phyloP scores from a whole-genome alignment of 1,140 invertebrate genomes.

The Monomorium pharaonis region DNA sequence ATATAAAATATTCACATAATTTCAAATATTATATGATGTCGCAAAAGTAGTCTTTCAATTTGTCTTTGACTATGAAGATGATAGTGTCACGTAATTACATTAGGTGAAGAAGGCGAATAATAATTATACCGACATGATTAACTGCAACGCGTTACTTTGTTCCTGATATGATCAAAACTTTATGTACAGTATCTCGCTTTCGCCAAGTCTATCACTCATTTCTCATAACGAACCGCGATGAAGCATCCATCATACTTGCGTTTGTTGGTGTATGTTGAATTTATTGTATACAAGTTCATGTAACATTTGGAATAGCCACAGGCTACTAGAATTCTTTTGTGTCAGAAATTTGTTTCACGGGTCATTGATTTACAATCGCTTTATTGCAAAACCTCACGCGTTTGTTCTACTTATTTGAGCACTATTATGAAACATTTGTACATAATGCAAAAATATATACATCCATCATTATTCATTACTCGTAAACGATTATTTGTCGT shows the following conservation, averaged over 20 bases:
- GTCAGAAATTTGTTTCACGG: constrained; percentile 10
- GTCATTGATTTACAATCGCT: constrained; percentile 58
- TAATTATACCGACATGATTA: constrained; percentile 40
- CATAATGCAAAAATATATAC: not conserved
- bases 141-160: constrained; percentile 47
- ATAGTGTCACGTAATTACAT: constrained; percentile 3
- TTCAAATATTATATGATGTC: not conserved
- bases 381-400: not conserved
- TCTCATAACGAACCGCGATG: constrained; percentile 34
- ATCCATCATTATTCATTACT: not conserved
- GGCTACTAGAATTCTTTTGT: constrained; percentile 7
- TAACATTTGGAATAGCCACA: constrained; percentile 9
- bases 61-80: not conserved
- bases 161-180: constrained; percentile 38
- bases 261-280: constrained; percentile 56
- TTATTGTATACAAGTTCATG: constrained; percentile 37
- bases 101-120: constrained; percentile 11
- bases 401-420: not conserved
- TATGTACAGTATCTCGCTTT: not conserved
- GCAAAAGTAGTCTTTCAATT: constrained; percentile 19
- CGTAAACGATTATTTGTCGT: not conserved
- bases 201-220: constrained; percentile 38
- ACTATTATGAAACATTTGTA: not conserved
- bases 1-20: not conserved
- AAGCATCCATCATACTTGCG: constrained; percentile 62